Evolutionary conservation across 2,888 invertebrate genomes (phyloP).

Genomic region (Habrosyne pyritoides): DNA sequence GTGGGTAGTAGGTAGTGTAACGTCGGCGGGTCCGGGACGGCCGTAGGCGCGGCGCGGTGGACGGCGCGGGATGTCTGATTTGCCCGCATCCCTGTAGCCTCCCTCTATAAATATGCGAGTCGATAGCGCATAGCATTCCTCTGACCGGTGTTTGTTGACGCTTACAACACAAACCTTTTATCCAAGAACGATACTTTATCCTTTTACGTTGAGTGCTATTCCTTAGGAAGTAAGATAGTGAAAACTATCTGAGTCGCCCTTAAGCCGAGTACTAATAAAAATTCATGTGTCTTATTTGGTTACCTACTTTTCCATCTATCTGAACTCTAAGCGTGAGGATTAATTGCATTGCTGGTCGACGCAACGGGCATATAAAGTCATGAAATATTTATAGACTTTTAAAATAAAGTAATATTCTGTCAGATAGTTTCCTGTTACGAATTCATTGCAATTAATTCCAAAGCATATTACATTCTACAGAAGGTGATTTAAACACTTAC

Average conservation of each 20-base stretch:
- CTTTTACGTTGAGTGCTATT: conserved; percentile 13
- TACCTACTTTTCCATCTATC: not conserved
- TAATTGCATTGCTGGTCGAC: not conserved
- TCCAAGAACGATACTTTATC: conserved; percentile 18
- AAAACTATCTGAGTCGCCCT: not conserved
- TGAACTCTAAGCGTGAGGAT: not conserved
- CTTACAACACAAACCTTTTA: conserved; percentile 41
- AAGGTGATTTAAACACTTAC: not conserved
- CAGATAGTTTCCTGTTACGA: not conserved
- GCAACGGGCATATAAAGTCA: not conserved
- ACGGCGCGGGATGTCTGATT: conserved; percentile 30
- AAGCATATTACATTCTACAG: too few relatives aligned
- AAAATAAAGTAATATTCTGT: not conserved
- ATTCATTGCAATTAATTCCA: not conserved
- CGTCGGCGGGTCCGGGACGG: conserved; percentile 2
- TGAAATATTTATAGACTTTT: not conserved
- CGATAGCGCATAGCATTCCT: conserved; percentile 59
- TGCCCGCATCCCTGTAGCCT: conserved; percentile 38
- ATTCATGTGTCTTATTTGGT: not conserved
- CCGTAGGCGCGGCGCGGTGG: conserved; percentile 13
- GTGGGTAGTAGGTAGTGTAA: conserved; percentile 14
- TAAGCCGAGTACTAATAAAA: not conserved
- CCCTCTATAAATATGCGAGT: conserved; percentile 63
- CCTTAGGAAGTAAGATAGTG: not conserved
- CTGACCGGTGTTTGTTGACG: conserved; percentile 39